phyloP scores from a whole-genome alignment of 1,140 invertebrate species.

The Zaprionus taronus region DNA sequence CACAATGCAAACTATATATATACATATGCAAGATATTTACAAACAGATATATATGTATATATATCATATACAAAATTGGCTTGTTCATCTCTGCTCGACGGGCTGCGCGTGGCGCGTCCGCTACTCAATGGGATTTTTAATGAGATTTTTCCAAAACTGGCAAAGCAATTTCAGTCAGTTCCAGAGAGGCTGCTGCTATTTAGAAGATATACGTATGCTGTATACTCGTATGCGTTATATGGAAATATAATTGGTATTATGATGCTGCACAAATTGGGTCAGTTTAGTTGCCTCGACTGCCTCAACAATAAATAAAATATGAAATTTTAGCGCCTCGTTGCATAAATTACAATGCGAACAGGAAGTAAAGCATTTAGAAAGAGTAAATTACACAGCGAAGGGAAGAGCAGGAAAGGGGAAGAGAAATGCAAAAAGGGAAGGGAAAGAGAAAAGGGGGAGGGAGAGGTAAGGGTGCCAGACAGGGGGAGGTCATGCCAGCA shows the following conservation, averaged over 20 bases:
- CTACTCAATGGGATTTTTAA: constrained; percentile 59
- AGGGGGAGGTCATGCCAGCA: constrained; percentile 39
- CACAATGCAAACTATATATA: neutral
- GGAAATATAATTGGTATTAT: constrained; percentile 13
- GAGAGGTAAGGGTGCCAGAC: neutral
- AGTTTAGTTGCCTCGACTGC: constrained; percentile 11
- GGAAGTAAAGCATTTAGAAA: constrained; percentile 25
- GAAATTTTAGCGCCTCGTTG: constrained; percentile 29
- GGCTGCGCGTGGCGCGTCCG: constrained; percentile 28
- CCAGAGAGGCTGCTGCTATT: constrained; percentile 25
- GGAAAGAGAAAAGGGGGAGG: neutral
- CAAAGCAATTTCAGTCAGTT: constrained; percentile 21
- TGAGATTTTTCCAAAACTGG: constrained; percentile 64
- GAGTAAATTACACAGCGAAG: no score
- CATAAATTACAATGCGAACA: constrained; percentile 40
- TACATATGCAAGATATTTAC: neutral
- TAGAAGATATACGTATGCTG: neutral
- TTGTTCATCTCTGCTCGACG: constrained; percentile 35
- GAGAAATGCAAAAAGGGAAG: no score
- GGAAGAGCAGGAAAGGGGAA: neutral
- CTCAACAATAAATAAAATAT: constrained; percentile 19
- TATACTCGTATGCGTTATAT: neutral
- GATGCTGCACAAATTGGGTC: constrained; percentile 27
- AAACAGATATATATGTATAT: neutral
- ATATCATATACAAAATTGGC: constrained; percentile 21